phyloP scores from a whole-genome alignment of 2,797 vertebrate species.

The Zenarchopterus dispar region DNA sequence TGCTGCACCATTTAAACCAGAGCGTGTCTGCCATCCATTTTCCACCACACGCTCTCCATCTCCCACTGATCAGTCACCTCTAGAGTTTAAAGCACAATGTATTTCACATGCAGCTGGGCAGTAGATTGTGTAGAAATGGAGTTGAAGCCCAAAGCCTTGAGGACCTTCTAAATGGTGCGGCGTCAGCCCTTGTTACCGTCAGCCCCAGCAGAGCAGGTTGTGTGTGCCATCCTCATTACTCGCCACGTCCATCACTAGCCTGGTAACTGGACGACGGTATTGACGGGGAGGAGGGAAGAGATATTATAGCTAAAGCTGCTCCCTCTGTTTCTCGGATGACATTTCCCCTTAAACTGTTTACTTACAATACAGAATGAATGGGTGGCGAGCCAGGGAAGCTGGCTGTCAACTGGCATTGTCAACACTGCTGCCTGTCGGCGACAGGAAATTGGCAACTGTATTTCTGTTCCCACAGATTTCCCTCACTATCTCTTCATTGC shows the following conservation, averaged over 20 bases:
- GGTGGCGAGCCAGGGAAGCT: constrained; percentile 61
- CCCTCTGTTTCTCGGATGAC: constrained; percentile 57
- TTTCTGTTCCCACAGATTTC: constrained; percentile 63
- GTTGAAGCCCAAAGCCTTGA: constrained; percentile 57
- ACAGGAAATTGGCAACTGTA: constrained; percentile 78
- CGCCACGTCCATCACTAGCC: constrained; percentile 69
- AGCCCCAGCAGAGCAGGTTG: constrained; percentile 70
- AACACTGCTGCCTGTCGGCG: constrained; percentile 66
- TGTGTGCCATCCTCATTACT: constrained; percentile 77
- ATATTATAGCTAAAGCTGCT: constrained; percentile 58
- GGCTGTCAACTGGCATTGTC: constrained; percentile 73
- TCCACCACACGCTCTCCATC: constrained; percentile 9
- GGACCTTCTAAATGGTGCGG: constrained; percentile 67
- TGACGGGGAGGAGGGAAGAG: constrained; percentile 29
- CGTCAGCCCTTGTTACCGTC: constrained; percentile 75
- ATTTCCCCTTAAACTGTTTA: constrained; percentile 78
- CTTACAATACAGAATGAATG: constrained; percentile 72
- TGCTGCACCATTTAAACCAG: constrained; percentile 48
- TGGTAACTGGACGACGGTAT: constrained; percentile 43
- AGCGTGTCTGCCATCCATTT: constrained; percentile 24
- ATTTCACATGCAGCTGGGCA: constrained; percentile 37
- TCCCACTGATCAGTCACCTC: constrained; percentile 52
- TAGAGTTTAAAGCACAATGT: constrained; percentile 56
- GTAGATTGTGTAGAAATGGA: constrained; percentile 37
- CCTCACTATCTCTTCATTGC: constrained; percentile 32